Evolutionary conservation across 1,140 invertebrate species (phyloP).

Genomic region (Drosophila triauraria): DNA sequence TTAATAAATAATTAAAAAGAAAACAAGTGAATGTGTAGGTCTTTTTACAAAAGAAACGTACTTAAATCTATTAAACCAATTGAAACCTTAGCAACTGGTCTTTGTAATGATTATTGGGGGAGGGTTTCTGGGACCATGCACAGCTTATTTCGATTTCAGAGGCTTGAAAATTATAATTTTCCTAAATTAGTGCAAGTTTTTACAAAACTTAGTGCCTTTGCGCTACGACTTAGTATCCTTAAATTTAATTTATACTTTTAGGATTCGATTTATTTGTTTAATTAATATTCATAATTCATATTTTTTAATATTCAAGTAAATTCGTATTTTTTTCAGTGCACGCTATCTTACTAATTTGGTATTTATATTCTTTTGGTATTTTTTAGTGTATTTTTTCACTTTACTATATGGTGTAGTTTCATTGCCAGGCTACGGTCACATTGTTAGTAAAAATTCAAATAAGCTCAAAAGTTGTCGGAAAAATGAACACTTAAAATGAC

Average conservation of each 20-base stretch:
- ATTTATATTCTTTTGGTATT: not conserved
- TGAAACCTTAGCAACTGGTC: conserved; percentile 31
- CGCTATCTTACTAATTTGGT: not conserved
- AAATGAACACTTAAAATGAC: not conserved
- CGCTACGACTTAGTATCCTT: too few species aligned
- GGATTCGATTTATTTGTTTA: too few species aligned
- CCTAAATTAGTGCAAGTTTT: too few species aligned
- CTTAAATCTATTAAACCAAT: conserved; percentile 76
- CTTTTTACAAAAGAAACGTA: conserved; percentile 81
- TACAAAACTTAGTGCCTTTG: too few species aligned
- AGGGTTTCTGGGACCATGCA: not conserved
- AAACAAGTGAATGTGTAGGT: conserved; percentile 69
- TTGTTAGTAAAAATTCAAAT: not conserved
- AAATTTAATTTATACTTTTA: too few species aligned
- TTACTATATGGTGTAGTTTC: not conserved
- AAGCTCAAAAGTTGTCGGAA: not conserved
- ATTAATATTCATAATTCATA: too few species aligned
- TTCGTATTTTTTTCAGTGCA: too few species aligned
- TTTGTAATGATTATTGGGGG: not conserved
- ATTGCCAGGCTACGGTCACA: not conserved
- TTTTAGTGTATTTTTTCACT: not conserved
- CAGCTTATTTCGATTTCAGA: too few species aligned
- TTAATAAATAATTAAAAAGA: conserved; percentile 64
- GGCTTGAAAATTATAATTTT: too few species aligned
- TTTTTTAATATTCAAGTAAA: too few species aligned